Base-by-base conservation (phyloP, 1,140 invertebrate species). In the Papilio xuthus region DNA sequence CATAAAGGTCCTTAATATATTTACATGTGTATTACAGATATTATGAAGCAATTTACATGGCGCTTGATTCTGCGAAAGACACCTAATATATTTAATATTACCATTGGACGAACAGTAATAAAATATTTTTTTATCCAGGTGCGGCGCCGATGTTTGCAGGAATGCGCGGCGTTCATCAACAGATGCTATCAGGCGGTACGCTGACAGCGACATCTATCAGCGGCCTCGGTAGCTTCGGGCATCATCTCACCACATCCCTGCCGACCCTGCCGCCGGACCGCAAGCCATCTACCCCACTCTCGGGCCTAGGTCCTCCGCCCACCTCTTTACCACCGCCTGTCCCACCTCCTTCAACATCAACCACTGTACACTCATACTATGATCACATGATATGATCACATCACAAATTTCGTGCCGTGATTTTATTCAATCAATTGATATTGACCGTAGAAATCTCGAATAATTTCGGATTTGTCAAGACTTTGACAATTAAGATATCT, bases 111-210 rank as follows among this genome's bases (percentile, higher is more conserved):
- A 73, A 53, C 70, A 9, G 2, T 18, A 72, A 13, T 23, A 23
- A 9, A n/a, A 70, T 77, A 67, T 73, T 73, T 78, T 76, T 74
- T 77, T 44, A 77, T 80, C 77, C 26, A 81, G 90, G 90, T 80
- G 81, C 90, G 70, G 81, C 88, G 70, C 81, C 88, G 15, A 90
- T 92, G 89, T 92, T 91, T 76, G 85, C 90, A 28, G 89, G 89
- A 2, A 90, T 93, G 86, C 86, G 91, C 15, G 84, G 89, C 7
- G 87, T 93, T 12, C 91, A 93, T 69, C 88, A 90, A 18, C 91
- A 93, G 79, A 92, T 93, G 90, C 75, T 92, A 42, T 84, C 88
- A 2, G 85, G 89, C 4, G 86, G 87, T 10, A 83, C 87, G 6
- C 73, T 89, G 28, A 82, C 82, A 0, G 79, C 86, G 3, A 84